Percentiles rank a stretch among this genome's conserved stretches.
Conservation (phyloP, 2,888 invertebrate species). For the Oligia strigilis region DNA sequence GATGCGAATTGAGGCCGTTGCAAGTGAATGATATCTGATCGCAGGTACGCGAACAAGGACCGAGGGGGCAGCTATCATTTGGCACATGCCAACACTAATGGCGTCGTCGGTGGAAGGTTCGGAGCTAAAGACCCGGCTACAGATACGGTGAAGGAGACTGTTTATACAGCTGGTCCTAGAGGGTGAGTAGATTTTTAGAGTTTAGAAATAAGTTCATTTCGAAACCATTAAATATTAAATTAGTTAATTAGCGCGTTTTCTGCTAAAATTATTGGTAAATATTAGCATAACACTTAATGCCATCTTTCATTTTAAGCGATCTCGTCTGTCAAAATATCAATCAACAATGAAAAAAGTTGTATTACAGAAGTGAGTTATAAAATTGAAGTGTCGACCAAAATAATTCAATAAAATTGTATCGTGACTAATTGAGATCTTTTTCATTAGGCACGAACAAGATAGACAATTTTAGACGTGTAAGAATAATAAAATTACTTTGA, state of each 20-base stretch:
- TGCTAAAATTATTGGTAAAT: background rate
- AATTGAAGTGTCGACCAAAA: background rate
- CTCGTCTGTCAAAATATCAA: background rate
- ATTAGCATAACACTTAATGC: background rate
- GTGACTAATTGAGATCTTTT: background rate
- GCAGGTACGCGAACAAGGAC: conserved; percentile 92
- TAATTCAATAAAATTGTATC: background rate
- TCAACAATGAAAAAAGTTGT: background rate
- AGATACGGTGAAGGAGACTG: conserved; percentile 92
- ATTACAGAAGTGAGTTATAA: background rate
- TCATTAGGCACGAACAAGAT: background rate
- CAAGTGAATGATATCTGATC: conserved; percentile 64
- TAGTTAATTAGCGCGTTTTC: background rate
- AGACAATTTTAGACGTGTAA: background rate
- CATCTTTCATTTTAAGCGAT: background rate
- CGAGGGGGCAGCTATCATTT: conserved; percentile 93
- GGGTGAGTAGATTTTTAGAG: conserved; percentile 86
- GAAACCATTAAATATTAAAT: background rate
- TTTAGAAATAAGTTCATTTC: background rate
- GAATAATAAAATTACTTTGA: background rate
- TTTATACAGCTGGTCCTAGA: conserved; percentile 94
- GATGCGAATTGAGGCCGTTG: conserved; percentile 53
- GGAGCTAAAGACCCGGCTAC: conserved; percentile 94
- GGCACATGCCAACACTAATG: conserved; percentile 92
- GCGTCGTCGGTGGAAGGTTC: conserved; percentile 93